Percentiles rank a stretch among this genome's conserved stretches.
Evolutionary conservation across 1,140 invertebrate species (phyloP).

Genomic region (Scaptomyza hsui): DNA sequence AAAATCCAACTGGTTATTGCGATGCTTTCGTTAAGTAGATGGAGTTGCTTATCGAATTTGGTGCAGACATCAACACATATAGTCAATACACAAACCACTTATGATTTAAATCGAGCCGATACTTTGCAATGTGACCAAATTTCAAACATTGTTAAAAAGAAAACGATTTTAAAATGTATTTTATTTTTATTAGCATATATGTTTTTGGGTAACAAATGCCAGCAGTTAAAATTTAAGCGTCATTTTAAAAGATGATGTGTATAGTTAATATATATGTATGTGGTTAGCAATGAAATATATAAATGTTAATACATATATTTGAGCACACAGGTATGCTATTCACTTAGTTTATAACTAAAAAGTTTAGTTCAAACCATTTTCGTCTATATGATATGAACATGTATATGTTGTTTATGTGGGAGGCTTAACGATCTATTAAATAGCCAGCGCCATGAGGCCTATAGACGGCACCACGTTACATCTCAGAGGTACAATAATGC

Average conservation of each 20-base stretch:
- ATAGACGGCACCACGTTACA: constrained; percentile 34
- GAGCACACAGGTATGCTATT: constrained; percentile 42
- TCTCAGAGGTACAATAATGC: constrained; percentile 23
- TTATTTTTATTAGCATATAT: constrained; percentile 24
- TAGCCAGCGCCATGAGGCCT: constrained; percentile 17
- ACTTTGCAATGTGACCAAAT: constrained; percentile 1
- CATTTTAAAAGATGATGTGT: constrained; percentile 3
- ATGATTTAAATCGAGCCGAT: neutral
- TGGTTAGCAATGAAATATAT: constrained; percentile 3
- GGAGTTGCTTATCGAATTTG: neutral
- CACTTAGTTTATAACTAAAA: constrained; percentile 15
- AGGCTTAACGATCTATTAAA: constrained; percentile 15
- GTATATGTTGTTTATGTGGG: neutral
- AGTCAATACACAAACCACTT: constrained; percentile 7
- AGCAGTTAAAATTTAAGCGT: constrained; percentile 14
- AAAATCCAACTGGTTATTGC: neutral
- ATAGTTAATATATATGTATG: constrained; percentile 23
- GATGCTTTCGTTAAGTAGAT: constrained; percentile 1
- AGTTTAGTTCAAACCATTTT: constrained; percentile 4
- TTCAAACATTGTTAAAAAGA: neutral
- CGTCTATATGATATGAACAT: constrained; percentile 17
- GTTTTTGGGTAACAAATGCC: constrained; percentile 15
- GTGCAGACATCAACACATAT: neutral
- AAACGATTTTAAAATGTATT: constrained; percentile 3
- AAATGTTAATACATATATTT: constrained; percentile 34